phyloP scores from a whole-genome alignment of 2,888 invertebrate species.

The Sympetrum striolatum region DNA sequence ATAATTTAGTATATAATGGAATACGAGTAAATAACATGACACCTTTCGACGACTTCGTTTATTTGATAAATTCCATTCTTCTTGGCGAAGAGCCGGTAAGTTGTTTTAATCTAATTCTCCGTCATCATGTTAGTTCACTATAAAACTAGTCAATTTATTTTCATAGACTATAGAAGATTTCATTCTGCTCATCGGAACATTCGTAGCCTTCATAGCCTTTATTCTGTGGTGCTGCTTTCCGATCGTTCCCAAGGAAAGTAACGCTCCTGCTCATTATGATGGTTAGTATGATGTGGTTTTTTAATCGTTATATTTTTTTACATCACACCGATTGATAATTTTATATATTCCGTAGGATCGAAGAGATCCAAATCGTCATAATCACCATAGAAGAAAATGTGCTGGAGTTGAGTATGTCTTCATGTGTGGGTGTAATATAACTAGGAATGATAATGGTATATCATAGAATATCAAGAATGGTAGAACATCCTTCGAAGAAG shows the following conservation, averaged over 20 bases:
- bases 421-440: neutral
- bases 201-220: constrained; percentile 70
- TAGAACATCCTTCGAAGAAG: neutral
- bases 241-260: constrained; percentile 61
- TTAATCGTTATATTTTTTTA: neutral
- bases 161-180: constrained; percentile 69
- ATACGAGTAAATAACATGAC: constrained; percentile 58
- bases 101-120: constrained; percentile 46
- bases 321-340: neutral
- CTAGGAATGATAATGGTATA: neutral
- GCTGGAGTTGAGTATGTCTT: neutral
- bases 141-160: constrained; percentile 3
- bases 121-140: neutral
- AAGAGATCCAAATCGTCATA: constrained; percentile 25
- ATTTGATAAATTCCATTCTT: constrained; percentile 67
- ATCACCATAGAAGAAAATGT: neutral
- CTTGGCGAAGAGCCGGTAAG: constrained; percentile 69
- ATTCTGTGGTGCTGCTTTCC: constrained; percentile 72
- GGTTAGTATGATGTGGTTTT: neutral
- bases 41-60: constrained; percentile 68
- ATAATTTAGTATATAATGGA: neutral
- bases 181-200: constrained; percentile 67
- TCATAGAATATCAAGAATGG: neutral
- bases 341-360: neutral
- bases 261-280: constrained; percentile 44